phyloP scores from a whole-genome alignment of 2,888 invertebrate species.

The Dasypogon diadema region DNA sequence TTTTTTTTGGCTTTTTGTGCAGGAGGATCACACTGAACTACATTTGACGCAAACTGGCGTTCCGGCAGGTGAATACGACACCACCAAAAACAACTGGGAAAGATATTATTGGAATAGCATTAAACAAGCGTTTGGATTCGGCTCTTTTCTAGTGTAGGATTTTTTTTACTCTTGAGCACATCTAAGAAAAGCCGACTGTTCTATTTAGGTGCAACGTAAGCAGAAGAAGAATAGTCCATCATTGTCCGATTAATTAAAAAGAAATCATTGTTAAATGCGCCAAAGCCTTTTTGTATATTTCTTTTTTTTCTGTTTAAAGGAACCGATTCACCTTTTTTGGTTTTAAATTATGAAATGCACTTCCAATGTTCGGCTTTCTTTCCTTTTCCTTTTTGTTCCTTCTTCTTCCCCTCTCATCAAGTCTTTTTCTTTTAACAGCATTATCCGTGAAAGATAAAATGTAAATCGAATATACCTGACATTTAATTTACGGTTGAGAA shows the following conservation, averaged over 20 bases:
- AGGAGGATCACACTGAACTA: constrained; percentile 89
- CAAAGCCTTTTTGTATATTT: too few relatives aligned
- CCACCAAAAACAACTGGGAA: constrained; percentile 90
- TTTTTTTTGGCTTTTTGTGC: too few relatives aligned
- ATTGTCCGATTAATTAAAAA: too few relatives aligned
- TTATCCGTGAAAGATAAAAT: not conserved
- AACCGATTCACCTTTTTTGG: too few relatives aligned
- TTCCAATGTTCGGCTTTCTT: too few relatives aligned
- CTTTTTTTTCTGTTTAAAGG: too few relatives aligned
- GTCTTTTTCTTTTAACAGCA: too few relatives aligned
- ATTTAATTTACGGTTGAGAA: not conserved
- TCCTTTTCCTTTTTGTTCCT: too few relatives aligned
- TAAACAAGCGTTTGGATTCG: constrained; percentile 72
- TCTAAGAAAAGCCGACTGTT: not conserved
- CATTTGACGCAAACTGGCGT: constrained; percentile 85
- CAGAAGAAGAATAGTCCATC: not conserved
- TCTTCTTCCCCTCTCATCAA: too few relatives aligned
- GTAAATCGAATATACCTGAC: not conserved
- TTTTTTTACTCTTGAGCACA: too few relatives aligned
- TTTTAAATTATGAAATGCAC: too few relatives aligned
- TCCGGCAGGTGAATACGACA: constrained; percentile 82
- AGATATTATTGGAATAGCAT: constrained; percentile 96
- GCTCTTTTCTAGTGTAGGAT: constrained; percentile 59
- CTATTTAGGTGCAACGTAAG: not conserved
- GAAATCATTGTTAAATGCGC: too few relatives aligned